Conservation (phyloP, 30 jellyfish, hydroid and myxozoan genomes). For the Hydra vulgaris region DNA sequence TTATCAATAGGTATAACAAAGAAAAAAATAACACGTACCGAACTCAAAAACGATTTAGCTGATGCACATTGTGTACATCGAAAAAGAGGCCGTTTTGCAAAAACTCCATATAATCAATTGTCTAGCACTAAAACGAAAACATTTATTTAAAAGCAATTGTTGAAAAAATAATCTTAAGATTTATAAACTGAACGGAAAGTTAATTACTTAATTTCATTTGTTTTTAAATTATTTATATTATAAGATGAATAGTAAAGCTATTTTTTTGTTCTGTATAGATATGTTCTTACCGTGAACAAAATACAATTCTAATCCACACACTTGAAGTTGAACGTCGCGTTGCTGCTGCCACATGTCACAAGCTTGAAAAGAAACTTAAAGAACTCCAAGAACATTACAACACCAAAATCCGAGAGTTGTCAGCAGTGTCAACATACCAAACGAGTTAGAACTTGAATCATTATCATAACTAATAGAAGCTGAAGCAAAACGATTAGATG, state of each 20-base stretch:
- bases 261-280: conserved; percentile 14
- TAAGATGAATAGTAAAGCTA: no score
- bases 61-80: conserved; percentile 84
- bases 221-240: no score
- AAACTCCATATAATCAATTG: conserved; percentile 42
- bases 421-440: conserved; percentile 51
- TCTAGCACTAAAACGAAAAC: conserved; percentile 78
- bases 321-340: conserved; percentile 77
- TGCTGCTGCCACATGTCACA: conserved; percentile 52
- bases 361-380: conserved; percentile 50
- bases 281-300: conserved; percentile 52
- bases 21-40: conserved; percentile 47
- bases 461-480: conserved; percentile 58
- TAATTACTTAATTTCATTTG: no score
- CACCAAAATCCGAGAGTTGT: conserved; percentile 59
- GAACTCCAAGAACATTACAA: conserved; percentile 56
- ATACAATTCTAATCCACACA: conserved; percentile 65
- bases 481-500: conserved; percentile 51
- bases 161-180: conserved; percentile 61
- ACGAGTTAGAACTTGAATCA: conserved; percentile 72
- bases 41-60: conserved; percentile 69
- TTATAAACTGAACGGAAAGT: conserved; percentile 37
- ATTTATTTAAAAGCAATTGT: conserved; percentile 72
- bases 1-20: conserved; percentile 42
- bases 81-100: conserved; percentile 24